phyloP scores from a whole-genome alignment of 2,888 invertebrate species.

The Plutella xylostella region DNA sequence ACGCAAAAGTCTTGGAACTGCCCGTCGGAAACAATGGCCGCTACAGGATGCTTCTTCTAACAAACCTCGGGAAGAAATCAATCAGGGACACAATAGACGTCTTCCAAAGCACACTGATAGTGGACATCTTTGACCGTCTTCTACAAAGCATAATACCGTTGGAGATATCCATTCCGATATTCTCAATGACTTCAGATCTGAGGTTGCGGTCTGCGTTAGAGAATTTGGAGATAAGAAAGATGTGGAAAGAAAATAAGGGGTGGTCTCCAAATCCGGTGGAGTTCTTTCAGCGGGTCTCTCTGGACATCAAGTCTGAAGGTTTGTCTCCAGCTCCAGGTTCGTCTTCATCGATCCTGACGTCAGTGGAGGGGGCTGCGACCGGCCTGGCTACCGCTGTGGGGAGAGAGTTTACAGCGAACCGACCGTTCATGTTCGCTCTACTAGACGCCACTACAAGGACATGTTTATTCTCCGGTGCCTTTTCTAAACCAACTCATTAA shows the following conservation, averaged over 20 bases:
- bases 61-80: conserved; percentile 18
- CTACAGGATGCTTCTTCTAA: conserved; percentile 12
- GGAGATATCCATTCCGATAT: conserved; percentile 26
- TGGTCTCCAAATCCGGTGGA: not conserved
- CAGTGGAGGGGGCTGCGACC: conserved; percentile 24
- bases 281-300: not conserved
- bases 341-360: conserved; percentile 15
- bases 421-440: conserved; percentile 2
- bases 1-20: conserved; percentile 26
- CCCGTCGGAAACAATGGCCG: conserved; percentile 26
- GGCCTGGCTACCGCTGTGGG: conserved; percentile 25
- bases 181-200: conserved; percentile 22
- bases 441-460: conserved; percentile 1
- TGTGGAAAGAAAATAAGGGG: conserved; percentile 24
- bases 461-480: not conserved
- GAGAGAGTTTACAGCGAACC: conserved; percentile 15
- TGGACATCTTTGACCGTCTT: conserved; percentile 22
- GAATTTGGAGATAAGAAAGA: conserved; percentile 19
- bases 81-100: conserved; percentile 16
- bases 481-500: not conserved
- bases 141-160: conserved; percentile 24
- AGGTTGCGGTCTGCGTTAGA: conserved; percentile 19
- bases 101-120: conserved; percentile 19
- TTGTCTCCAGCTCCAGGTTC: conserved; percentile 10
- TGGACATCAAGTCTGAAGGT: conserved; percentile 2